phyloP scores from a whole-genome alignment of 1,140 invertebrate species.

The Drosophila nasuta region DNA sequence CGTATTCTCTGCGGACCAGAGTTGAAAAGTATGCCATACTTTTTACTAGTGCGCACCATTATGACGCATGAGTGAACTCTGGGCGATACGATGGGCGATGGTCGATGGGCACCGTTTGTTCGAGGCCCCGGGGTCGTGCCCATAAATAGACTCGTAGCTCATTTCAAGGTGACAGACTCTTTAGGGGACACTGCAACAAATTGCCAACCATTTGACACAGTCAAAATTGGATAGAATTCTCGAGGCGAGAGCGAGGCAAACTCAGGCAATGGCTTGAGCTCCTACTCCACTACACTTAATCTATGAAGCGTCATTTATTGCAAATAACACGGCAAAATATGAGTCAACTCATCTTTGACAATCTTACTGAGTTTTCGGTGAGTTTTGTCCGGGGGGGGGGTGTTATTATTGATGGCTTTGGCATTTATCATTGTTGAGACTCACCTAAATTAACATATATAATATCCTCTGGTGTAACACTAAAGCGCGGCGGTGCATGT shows the following conservation, averaged over 20 bases:
- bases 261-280: conserved; percentile 8
- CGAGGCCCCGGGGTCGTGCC: conserved; percentile 16
- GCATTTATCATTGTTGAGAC: conserved; percentile 49
- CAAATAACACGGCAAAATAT: conserved; percentile 49
- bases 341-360: conserved; percentile 30
- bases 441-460: conserved; percentile 96
- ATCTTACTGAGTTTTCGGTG: conserved; percentile 1
- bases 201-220: conserved; percentile 76
- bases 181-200: conserved; percentile 70
- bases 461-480: conserved; percentile 95
- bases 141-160: conserved; percentile 52
- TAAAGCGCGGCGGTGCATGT: conserved; percentile 96
- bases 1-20: neutral
- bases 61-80: conserved; percentile 41
- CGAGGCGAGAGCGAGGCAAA: neutral
- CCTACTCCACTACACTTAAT: conserved; percentile 60
- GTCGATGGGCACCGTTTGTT: neutral
- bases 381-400: neutral
- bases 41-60: conserved; percentile 46
- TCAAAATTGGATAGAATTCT: conserved; percentile 45
- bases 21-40: conserved; percentile 41
- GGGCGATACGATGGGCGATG: neutral
- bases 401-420: conserved; percentile 44
- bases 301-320: conserved; percentile 44
- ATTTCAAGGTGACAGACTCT: conserved; percentile 76